Conservation (phyloP, 2,797 vertebrate genomes). For the Naso thynnoides region DNA sequence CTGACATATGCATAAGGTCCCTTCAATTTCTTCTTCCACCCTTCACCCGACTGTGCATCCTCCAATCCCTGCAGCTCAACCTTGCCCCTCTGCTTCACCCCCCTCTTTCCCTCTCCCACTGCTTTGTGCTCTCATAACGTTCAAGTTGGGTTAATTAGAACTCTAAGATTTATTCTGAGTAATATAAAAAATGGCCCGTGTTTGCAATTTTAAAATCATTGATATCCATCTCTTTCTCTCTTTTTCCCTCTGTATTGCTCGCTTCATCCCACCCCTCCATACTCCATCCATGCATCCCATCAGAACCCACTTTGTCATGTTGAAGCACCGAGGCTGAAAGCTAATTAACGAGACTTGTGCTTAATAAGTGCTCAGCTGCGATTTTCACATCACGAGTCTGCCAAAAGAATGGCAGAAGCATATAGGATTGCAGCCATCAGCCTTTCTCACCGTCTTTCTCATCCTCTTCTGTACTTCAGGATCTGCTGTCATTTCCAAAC, state of each 20-base stretch:
- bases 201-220: conserved; percentile 15
- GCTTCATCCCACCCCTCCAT: not conserved
- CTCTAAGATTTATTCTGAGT: conserved; percentile 6
- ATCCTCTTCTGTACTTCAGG: conserved; percentile 18
- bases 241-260: not conserved
- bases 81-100: conserved; percentile 36
- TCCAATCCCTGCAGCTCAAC: conserved; percentile 41
- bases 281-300: conserved; percentile 52
- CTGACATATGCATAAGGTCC: conserved; percentile 44
- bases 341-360: conserved; percentile 70
- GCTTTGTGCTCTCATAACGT: not conserved
- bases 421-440: conserved; percentile 40
- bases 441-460: conserved; percentile 16
- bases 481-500: conserved; percentile 46
- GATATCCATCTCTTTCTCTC: conserved; percentile 9
- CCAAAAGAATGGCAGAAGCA: conserved; percentile 18
- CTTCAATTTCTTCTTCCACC: conserved; percentile 58
- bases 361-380: conserved; percentile 52
- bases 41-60: conserved; percentile 51
- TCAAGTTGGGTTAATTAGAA: conserved; percentile 7
- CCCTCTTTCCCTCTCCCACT: conserved; percentile 13
- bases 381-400: conserved; percentile 50
- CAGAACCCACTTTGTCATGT: conserved; percentile 58
- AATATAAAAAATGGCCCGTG: conserved; percentile 4
- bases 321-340: conserved; percentile 63